Evolutionary conservation across 2,113 vertebrate genomes (phyloP), one percentile per base, ranked within the genome.

Genomic region (Coreoperca whiteheadi): DNA sequence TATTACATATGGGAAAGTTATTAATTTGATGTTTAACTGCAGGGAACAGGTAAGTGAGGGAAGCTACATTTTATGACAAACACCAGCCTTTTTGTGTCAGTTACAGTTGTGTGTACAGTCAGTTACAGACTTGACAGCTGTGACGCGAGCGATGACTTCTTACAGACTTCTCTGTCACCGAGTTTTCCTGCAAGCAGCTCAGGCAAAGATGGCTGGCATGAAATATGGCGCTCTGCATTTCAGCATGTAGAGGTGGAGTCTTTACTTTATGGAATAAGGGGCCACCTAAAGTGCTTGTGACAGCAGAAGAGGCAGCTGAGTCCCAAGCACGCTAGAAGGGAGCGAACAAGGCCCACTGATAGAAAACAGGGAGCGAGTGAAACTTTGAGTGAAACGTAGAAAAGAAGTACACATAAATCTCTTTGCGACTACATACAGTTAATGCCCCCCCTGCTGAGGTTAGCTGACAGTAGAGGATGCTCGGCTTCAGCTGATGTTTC

Each of bases 221-320:
- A 84, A 77, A 79, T 66, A 77, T 43, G 71, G 77, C 14, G n/a
- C 46, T 48, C 51, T 32, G 64, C 54, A 65, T 69, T 67, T 56
- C 68, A 79, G 67, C 79, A 65, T 15, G 71, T 67, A 39, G 77
- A 85, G 86, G 76, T 72, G 69, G 69, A 87, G 88, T 69, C 81
- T 79, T 82, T 59, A 56, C 76, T 16, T 53, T 6, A 1, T n/a
- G 75, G 73, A 85, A 79, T 54, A 79, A 75, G 64, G 74, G 63
- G 79, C 72, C 78, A 68, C 67, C 83, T 81, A 68, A 91, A 90
- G 77, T 74, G 81, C 57, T 73, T 65, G 79, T 90, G 89, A 91
- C 88, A 89, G 89, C 41, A 60, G 65, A 73, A 34, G 83, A 87
- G 64, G 81, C 70, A 67, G 53, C 66, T 4, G 68, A 77, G 79